These are phyloP conservation scores for Chesias legatella DNA, from an alignment of 2,888 invertebrate species.

Conservation along the genomic window DNA sequence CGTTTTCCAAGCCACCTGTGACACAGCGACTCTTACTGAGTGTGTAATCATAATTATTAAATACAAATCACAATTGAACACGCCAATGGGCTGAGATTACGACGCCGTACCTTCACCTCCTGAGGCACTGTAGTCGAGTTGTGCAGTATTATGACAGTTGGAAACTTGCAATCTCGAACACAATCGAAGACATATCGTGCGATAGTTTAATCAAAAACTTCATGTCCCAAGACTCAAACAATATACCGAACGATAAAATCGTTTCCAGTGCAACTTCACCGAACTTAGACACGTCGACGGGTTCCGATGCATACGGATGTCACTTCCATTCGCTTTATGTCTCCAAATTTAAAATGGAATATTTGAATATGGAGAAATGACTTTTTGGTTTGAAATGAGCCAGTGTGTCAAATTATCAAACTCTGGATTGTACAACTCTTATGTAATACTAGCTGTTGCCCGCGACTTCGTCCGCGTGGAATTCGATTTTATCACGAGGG, in stretches of 20 bases:
- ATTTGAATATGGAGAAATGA: conserved; percentile 18
- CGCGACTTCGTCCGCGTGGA: no score
- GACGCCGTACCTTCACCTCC: neutral
- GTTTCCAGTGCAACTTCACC: neutral
- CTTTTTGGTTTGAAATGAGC: neutral
- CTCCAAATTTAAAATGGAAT: conserved; percentile 28
- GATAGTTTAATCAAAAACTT: conserved; percentile 18
- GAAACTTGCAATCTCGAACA: conserved; percentile 7
- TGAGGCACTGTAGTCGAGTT: neutral
- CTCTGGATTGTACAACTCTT: no score
- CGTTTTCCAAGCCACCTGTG: no score
- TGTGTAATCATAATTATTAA: no score
- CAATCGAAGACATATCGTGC: conserved; percentile 12
- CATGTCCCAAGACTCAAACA: conserved; percentile 11
- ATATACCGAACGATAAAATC: conserved; percentile 12
- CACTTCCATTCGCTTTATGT: conserved; percentile 22
- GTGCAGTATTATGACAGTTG: conserved; percentile 3
- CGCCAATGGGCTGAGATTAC: no score
- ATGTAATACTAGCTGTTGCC: no score
- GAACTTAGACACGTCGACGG: conserved; percentile 4
- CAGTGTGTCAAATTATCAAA: conserved; percentile 1
- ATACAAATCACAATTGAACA: no score
- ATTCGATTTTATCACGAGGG: no score
- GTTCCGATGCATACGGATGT: conserved; percentile 25
- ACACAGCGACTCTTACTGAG: no score